These are phyloP conservation scores for Morone saxatilis DNA, from an alignment of 2,113 vertebrate genomes.

Conservation along the genomic window DNA sequence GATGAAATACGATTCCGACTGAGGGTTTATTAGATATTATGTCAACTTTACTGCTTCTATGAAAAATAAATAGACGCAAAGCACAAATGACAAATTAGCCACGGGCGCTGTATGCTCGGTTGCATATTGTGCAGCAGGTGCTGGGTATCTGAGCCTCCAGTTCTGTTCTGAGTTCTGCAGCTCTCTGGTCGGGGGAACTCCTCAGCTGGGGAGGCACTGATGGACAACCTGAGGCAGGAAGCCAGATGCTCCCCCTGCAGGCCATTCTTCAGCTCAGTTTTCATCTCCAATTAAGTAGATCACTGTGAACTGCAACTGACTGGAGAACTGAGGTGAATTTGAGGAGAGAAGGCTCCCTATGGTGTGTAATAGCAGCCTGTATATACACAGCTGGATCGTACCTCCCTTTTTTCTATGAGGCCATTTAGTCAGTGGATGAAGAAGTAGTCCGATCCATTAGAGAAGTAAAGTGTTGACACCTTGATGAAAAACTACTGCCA, in stretches of 20 bases:
- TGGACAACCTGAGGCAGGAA: conserved; percentile 35
- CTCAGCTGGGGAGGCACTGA: conserved; percentile 43
- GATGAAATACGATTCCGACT: not conserved
- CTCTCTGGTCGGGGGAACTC: conserved; percentile 21
- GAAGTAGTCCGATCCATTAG: not conserved
- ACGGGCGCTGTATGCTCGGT: not conserved
- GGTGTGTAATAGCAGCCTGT: not conserved
- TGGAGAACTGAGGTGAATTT: conserved; percentile 27
- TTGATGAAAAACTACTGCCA: not conserved
- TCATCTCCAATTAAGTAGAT: conserved; percentile 57
- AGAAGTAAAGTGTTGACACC: not conserved
- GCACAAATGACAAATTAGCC: conserved; percentile 41
- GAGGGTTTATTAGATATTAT: conserved; percentile 11
- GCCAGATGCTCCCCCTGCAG: conserved; percentile 68
- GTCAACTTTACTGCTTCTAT: conserved; percentile 20
- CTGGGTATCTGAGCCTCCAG: conserved; percentile 17
- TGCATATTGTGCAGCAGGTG: conserved; percentile 52
- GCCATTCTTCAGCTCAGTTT: conserved; percentile 31
- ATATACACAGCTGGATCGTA: not conserved
- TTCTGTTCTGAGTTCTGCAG: conserved; percentile 31
- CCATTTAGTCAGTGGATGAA: not conserved
- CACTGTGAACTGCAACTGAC: conserved; percentile 8
- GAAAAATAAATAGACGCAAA: conserved; percentile 23
- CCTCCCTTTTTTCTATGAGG: not conserved
- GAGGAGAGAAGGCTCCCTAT: conserved; percentile 1